Conservation (phyloP, 1,140 invertebrate genomes). For the Diachasmimorpha longicaudata region DNA sequence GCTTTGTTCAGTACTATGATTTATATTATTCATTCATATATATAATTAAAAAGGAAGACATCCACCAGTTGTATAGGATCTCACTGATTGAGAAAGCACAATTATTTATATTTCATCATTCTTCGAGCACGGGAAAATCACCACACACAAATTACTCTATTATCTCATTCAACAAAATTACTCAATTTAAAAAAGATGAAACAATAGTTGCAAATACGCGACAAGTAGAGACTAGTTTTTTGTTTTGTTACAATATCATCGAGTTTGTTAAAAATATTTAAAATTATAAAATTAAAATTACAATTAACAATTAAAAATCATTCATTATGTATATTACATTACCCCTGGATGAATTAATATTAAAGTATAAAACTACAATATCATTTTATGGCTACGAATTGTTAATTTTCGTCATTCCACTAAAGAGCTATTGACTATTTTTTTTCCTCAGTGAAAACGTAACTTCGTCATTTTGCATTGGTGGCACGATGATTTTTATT, state of each 20-base stretch:
- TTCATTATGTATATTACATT: not conserved
- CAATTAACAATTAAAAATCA: not conserved
- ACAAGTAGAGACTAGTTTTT: constrained; percentile 44
- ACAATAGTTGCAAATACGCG: not conserved
- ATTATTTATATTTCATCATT: not conserved
- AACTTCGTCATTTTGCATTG: constrained; percentile 3
- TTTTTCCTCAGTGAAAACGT: not conserved
- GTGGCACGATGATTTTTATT: constrained; percentile 15
- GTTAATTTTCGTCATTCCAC: not conserved
- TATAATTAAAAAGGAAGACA: constrained; percentile 52
- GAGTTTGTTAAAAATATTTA: constrained; percentile 34
- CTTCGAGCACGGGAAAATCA: not conserved
- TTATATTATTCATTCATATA: not conserved
- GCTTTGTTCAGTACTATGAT: constrained; percentile 3
- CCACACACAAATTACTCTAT: not conserved
- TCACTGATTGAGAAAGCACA: not conserved
- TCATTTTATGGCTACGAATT: not conserved
- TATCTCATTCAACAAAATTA: not conserved
- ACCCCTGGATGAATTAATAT: not conserved
- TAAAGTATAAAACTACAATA: constrained; percentile 19
- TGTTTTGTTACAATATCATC: not conserved
- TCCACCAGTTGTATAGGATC: constrained; percentile 43
- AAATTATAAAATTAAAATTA: not conserved
- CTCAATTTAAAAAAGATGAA: not conserved
- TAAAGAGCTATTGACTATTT: not conserved